Evolutionary conservation across 1,140 invertebrate genomes (phyloP).

Genomic region (Drosophila pandora): DNA sequence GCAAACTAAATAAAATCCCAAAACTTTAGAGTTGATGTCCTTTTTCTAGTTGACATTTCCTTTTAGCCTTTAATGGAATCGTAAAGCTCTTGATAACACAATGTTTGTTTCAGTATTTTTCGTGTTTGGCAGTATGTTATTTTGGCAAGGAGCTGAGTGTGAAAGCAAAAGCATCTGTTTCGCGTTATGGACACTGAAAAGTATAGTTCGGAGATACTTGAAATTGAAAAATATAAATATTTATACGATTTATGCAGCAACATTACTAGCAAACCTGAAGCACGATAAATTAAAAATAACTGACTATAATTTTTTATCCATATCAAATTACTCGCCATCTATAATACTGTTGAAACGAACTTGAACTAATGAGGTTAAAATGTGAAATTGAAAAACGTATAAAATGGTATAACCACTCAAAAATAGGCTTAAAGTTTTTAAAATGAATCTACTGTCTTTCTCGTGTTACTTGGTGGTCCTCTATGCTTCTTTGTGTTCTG

Average conservation of each 20-base stretch:
- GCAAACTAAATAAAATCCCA: conserved; percentile 6
- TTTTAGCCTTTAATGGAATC: conserved; percentile 59
- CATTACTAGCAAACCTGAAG: too few species aligned
- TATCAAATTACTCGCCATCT: background rate
- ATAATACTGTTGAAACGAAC: background rate
- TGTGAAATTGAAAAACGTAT: background rate
- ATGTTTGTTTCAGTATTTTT: conserved; percentile 38
- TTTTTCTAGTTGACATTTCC: conserved; percentile 36
- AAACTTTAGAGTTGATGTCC: conserved; percentile 15
- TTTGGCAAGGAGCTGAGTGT: conserved; percentile 12
- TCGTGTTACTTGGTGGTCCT: background rate
- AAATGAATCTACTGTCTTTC: background rate
- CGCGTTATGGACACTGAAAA: background rate
- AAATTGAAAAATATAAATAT: too few species aligned
- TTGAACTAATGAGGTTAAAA: background rate
- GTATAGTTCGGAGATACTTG: background rate
- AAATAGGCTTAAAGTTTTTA: background rate
- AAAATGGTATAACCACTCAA: background rate
- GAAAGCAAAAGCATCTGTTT: background rate
- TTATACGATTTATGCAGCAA: too few species aligned
- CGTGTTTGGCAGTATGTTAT: conserved; percentile 11
- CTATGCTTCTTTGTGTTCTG: background rate
- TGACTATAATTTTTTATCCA: background rate
- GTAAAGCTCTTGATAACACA: conserved; percentile 62
- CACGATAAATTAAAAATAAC: background rate